Base-by-base conservation (phyloP, 2,797 vertebrate species). In the Hydrophis major region DNA sequence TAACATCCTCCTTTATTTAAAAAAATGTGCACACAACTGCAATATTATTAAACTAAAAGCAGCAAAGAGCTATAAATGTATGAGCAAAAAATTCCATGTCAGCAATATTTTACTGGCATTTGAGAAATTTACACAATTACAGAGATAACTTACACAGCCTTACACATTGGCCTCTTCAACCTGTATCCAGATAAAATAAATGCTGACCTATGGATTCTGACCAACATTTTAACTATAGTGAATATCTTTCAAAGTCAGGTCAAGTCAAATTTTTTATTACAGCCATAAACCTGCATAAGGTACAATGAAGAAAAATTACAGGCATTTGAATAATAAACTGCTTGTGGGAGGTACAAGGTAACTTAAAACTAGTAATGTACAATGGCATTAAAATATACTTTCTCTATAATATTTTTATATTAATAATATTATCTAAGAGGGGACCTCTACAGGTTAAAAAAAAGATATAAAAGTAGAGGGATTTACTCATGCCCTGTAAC, bases 1-100 rank as follows among this genome's bases (percentile, higher is more conserved):
- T 56, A 90, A 78, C 87, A 86, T 86, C 89, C 7, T 95, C 94
- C 94, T 94, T 95, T 59, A 93, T 28, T 90, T 90, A 93, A 0
- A 0, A 93, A 0, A 0, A 86, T 61, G 37, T 83, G 20, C 74
- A 47, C 3, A 4, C 93, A 61, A 87, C 87, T 92, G 95, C 91
- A 94, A 87, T 96, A 59, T 93, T 93, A 89, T 91, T 96, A 93
- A 94, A 93, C 55, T 92, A 60, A 92, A 95, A 95, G 56, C 42
- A 89, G 55, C 74, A 37, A 95, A 96, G 86, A 47, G 83, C 89
- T 95, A 32, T 42, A 94, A 96, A 92, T 95, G 4, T 59, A 61
- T 92, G 89, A 90, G 87, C 7, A 53, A 86, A 28, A 94, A 94
- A 11, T 93, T 95, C 69, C 94, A 89, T 90, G 89, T 94, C 93